Percentiles rank a stretch among this genome's conserved stretches.
phyloP scores from a whole-genome alignment of 2,888 invertebrate genomes.

The Herminia tarsipennalis region DNA sequence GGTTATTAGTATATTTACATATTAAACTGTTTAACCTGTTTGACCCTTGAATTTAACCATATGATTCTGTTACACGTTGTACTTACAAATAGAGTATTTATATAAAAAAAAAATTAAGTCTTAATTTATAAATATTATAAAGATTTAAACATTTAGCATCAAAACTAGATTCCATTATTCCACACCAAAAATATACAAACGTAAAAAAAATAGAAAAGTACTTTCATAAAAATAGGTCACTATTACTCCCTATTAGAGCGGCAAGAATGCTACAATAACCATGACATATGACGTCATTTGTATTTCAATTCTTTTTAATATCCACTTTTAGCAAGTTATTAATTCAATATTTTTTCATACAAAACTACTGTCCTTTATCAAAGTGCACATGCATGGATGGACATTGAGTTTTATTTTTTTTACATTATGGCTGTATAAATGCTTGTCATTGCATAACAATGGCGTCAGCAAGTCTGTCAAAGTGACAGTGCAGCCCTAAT shows the following conservation, averaged over 20 bases:
- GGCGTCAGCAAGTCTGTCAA: constrained; percentile 19
- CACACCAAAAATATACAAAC: too few relatives aligned
- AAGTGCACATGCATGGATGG: constrained; percentile 29
- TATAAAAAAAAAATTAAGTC: too few relatives aligned
- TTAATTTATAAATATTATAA: too few relatives aligned
- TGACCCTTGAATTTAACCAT: too few relatives aligned
- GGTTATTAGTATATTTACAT: too few relatives aligned
- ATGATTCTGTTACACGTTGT: too few relatives aligned
- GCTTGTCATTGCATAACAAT: constrained; percentile 35
- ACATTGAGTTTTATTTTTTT: constrained; percentile 24
- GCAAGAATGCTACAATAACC: background rate
- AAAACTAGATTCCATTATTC: too few relatives aligned
- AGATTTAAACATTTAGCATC: too few relatives aligned
- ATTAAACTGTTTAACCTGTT: too few relatives aligned
- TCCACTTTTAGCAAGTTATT: constrained; percentile 21
- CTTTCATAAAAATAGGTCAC: constrained; percentile 1
- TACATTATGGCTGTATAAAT: constrained; percentile 21
- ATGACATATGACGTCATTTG: constrained; percentile 3
- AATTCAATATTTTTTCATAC: constrained; percentile 18
- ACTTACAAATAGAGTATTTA: too few relatives aligned
- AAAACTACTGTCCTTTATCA: constrained; percentile 27
- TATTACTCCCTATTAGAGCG: background rate
- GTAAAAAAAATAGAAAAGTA: too few relatives aligned
- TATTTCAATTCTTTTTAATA: constrained; percentile 13
- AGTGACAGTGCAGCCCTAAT: constrained; percentile 39